Evolutionary conservation across 2,888 invertebrate genomes (phyloP), one percentile per base, ranked within the genome.

Genomic region (Heliconius cydno): DNA sequence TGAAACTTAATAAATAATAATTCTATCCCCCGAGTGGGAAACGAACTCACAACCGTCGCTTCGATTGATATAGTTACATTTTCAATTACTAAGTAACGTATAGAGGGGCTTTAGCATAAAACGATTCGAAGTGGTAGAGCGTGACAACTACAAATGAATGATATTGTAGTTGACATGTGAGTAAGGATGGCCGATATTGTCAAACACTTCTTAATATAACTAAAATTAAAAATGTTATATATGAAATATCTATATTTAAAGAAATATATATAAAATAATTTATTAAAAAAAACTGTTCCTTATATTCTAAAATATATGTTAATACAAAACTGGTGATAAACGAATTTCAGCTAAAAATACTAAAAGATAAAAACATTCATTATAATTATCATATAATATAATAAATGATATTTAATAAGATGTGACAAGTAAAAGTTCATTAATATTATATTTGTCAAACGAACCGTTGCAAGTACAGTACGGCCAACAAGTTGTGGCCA

Each of bases 401-500:
- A 57, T 57, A 72, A 34, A 57, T 52, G 30, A 57, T 72, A 57
- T 72, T n/a, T n/a, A 52, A 6, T 19, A 57, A 34, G 34, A 57
- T 57, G 15, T 57, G 57, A 73, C 57, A 34, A 57, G 72, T 72
- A 25, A 74, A 63, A 63, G 65, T 75, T 25, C 38, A 65, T 74
- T 63, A 74, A 65, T 75, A 65, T 75, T 65, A 75, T 63, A 41
- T 41, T 65, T 75, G 63, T 60, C 34, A 30, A 60, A 78, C 41
- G 68, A 78, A 78, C 57, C 72, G 77, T 77, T 67, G 67, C 63
- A 78, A 63, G 76, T 74, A 52, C 52, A 52, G 52, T 52, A 52
- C 7, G 7, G 7, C 7, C 52, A 52, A 22, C 22, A 19, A 19
- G 52, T 52, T 19, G 7, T 52, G 52, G 0, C 7, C 52, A 19